Base-by-base conservation (phyloP, 2,888 invertebrate genomes). In the Tetragnatha montana region DNA sequence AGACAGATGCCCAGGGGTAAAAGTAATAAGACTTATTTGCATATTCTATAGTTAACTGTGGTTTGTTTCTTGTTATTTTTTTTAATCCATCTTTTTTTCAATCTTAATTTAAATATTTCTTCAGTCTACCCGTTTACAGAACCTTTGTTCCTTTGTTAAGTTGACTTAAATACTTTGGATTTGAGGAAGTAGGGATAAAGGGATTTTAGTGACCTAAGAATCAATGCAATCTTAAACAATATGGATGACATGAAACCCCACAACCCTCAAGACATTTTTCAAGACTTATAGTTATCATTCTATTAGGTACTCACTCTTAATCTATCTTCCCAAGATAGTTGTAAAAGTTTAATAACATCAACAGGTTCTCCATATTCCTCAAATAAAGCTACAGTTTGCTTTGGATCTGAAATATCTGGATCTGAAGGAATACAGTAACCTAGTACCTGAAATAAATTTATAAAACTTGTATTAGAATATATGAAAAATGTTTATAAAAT, bases 291-390 rank as follows among this genome's bases (percentile, higher is more conserved):
- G 1, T 35, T 35, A 1, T 35, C 35, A 35, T 74, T 17, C 69
- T 35, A 35, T 35, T 35, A 35, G 35, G 35, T 83, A 92, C 93
- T 92, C 92, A 94, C 94, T 92, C 93, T 92, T 8, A 94, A 92
- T 90, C 94, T 92, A 88, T 94, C 94, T 92, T 94, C 94, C 94
- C 94, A 94, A 49, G 94, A 93, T 92, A 94, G 93, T 92, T 94
- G 94, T 71, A 94, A 93, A 35, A 94, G 92, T 89, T 92, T 92
- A 74, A 94, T 94, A 51, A 94, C 93, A 92, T 94, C 94, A 84
- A 94, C 92, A 4, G 94, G 93, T 74, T 94, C 93, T 71, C 94
- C 94, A 80, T 94, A 93, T 92, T 94, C 94, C 47, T 94, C 94
- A 81, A 94, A 93, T 92, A 94, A 92, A 83, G 93, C 92, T 88